phyloP scores from a whole-genome alignment of 37 sponge, comb jelly and placozoan genomes.

The Lycopodina hypogea region DNA sequence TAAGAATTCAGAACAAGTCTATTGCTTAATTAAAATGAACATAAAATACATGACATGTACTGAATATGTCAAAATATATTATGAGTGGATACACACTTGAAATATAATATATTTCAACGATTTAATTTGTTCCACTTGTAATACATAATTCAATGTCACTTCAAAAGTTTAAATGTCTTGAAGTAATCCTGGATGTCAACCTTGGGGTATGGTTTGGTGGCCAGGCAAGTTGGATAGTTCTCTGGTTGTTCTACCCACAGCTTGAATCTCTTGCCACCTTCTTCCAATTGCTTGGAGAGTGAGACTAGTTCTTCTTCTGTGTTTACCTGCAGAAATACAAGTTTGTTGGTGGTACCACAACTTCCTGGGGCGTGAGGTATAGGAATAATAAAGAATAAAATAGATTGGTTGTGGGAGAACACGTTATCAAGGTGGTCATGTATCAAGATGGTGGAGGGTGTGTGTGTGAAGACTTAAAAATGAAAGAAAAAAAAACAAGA shows the following conservation, averaged over 20 bases:
- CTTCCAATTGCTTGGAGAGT: slow-evolving; percentile 55
- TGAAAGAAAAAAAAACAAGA: too few relatives aligned
- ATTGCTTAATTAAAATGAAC: too few relatives aligned
- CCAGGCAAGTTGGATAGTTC: slow-evolving; percentile 89
- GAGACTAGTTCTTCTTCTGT: slow-evolving; percentile 59
- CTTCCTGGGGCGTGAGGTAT: too few relatives aligned
- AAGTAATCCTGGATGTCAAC: slow-evolving; percentile 74
- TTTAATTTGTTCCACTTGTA: not conserved
- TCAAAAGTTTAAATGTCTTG: slow-evolving; percentile 81
- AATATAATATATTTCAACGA: not conserved
- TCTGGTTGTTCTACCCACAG: slow-evolving; percentile 98
- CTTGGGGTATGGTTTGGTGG: slow-evolving; percentile 88
- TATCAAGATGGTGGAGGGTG: too few relatives aligned
- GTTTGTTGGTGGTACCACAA: not conserved
- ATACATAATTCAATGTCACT: not conserved
- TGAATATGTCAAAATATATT: too few relatives aligned
- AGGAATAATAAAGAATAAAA: too few relatives aligned
- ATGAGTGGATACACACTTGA: too few relatives aligned
- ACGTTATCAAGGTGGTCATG: too few relatives aligned
- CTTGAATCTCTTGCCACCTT: slow-evolving; percentile 56
- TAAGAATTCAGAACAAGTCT: too few relatives aligned
- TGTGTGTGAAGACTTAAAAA: too few relatives aligned
- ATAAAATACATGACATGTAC: too few relatives aligned
- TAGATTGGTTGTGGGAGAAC: too few relatives aligned
- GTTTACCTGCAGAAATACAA: slow-evolving; percentile 39